Evolutionary conservation across 2,888 invertebrate species (phyloP).

Genomic region (Plusia festucae): DNA sequence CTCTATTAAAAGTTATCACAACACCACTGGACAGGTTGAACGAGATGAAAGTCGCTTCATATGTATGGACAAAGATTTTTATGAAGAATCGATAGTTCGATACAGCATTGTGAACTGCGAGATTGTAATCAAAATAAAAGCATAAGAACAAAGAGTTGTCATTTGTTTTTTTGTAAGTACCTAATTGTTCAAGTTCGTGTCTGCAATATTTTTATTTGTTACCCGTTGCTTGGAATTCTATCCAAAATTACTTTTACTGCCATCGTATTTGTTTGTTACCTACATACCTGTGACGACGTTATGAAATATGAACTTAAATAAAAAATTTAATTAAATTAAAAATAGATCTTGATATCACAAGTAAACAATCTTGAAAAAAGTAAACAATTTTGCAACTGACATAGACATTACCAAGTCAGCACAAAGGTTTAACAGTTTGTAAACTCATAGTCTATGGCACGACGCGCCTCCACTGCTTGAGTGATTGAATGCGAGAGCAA

Average conservation of each 20-base stretch:
- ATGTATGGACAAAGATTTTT: conserved; percentile 61
- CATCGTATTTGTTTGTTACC: too few relatives aligned
- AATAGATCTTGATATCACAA: not conserved
- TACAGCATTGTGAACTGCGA: not conserved
- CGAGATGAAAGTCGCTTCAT: conserved; percentile 68
- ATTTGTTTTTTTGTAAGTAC: too few relatives aligned
- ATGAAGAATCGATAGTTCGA: conserved; percentile 37
- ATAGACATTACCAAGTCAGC: conserved; percentile 28
- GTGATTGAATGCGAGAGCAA: conserved; percentile 87
- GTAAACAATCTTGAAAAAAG: not conserved
- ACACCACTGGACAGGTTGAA: conserved; percentile 66
- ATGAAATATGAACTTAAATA: too few relatives aligned
- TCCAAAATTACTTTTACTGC: too few relatives aligned
- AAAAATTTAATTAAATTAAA: not conserved
- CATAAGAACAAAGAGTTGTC: too few relatives aligned
- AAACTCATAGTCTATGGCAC: conserved; percentile 53
- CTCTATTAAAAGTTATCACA: conserved; percentile 80
- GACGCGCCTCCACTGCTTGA: conserved; percentile 67
- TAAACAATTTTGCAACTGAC: conserved; percentile 14
- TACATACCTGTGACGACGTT: too few relatives aligned
- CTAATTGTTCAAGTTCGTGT: too few relatives aligned
- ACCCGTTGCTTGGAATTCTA: too few relatives aligned
- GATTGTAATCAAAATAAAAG: too few relatives aligned
- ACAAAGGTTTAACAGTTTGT: conserved; percentile 36
- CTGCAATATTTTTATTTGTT: too few relatives aligned